These are phyloP conservation scores for Vidua chalybeata DNA, from an alignment of 2,113 vertebrate genomes.

Conservation along the genomic window DNA sequence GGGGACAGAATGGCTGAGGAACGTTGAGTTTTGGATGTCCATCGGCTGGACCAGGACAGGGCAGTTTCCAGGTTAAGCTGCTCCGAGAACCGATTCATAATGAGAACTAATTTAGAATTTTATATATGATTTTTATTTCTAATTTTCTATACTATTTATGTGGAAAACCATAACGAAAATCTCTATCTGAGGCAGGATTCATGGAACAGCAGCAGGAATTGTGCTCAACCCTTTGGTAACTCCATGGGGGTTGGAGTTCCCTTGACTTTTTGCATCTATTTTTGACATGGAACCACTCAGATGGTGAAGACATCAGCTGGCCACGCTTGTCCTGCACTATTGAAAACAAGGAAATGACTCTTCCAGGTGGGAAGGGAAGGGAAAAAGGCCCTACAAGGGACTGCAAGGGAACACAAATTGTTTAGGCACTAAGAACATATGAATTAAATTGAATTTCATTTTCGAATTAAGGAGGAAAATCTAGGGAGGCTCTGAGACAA, in stretches of 20 bases:
- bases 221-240: neutral
- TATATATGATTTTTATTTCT: neutral
- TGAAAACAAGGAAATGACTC: neutral
- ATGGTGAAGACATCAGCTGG: neutral
- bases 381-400: neutral
- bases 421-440: neutral
- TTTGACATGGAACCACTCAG: neutral
- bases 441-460: neutral
- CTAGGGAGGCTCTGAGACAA: neutral
- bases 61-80: neutral
- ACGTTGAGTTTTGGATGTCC: neutral
- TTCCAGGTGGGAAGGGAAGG: neutral
- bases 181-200: neutral
- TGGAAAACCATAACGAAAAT: neutral
- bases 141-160: neutral
- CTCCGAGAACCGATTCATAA: neutral
- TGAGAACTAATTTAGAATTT: neutral
- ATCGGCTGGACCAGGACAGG: rapidly evolving
- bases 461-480: neutral
- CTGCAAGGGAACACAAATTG: neutral
- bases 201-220: neutral
- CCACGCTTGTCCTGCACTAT: rapidly evolving
- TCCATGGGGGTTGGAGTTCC: neutral
- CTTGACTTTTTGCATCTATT: neutral
- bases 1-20: neutral